These are phyloP conservation scores for Dryomyza anilis DNA, from an alignment of 2,888 invertebrate genomes.

Conservation along the genomic window DNA sequence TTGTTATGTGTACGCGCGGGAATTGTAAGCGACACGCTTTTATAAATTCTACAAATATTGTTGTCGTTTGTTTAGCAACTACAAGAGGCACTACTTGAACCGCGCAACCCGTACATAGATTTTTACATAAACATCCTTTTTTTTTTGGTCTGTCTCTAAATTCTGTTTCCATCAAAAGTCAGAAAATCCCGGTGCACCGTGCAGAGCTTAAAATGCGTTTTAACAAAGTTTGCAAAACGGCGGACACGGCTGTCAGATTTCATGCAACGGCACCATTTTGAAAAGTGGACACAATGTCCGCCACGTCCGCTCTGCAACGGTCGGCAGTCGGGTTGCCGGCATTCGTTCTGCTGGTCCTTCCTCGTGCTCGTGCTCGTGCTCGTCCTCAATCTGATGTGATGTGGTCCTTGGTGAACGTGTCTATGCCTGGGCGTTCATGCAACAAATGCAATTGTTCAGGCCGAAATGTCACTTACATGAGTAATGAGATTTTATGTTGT, in stretches of 20 bases:
- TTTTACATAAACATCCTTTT: background rate
- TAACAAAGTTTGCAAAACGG: constrained; percentile 23
- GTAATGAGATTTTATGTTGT: constrained; percentile 31
- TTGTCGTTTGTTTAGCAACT: too few species aligned
- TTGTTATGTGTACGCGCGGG: constrained; percentile 8
- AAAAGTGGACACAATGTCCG: constrained; percentile 2
- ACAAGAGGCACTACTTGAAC: too few species aligned
- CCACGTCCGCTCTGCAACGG: background rate
- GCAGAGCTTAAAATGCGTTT: constrained; percentile 17
- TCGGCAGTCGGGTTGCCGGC: background rate
- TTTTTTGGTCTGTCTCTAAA: background rate
- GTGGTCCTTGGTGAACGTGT: background rate
- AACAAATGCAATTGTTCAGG: constrained; percentile 40
- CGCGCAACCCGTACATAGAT: background rate
- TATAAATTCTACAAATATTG: constrained; percentile 9
- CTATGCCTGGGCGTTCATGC: constrained; percentile 10
- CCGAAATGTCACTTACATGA: constrained; percentile 36
- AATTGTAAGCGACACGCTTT: constrained; percentile 14
- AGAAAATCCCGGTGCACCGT: too few species aligned
- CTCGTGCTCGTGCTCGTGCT: background rate
- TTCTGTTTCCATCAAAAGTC: too few species aligned
- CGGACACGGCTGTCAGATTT: constrained; percentile 23
- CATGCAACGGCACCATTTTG: constrained; percentile 11
- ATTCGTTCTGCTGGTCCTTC: background rate
- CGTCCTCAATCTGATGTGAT: background rate